Conservation (phyloP, 2,113 vertebrate genomes). For the Ptilorrhoa leucosticta region DNA sequence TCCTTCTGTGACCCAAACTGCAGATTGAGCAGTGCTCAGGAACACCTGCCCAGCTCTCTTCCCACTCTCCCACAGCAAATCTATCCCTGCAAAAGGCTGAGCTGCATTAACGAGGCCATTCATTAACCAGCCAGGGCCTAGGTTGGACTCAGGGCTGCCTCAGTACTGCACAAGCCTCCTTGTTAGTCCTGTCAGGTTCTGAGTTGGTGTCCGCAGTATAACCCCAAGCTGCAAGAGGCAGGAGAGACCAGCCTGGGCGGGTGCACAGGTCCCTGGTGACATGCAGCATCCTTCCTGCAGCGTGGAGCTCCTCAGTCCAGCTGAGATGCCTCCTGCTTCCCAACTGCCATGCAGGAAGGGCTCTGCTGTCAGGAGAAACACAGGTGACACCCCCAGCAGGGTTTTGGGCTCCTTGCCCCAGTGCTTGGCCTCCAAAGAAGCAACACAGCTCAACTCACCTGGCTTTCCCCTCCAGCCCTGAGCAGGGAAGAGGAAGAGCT, state of each 20-base stretch:
- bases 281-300: not conserved
- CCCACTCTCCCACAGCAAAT: not conserved
- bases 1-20: not conserved
- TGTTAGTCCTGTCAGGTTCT: not conserved
- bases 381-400: not conserved
- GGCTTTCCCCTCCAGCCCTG: not conserved
- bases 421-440: not conserved
- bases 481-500: not conserved
- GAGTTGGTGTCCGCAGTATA: not conserved
- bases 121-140: not conserved
- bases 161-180: not conserved
- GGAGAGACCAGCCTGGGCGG: rapidly evolving
- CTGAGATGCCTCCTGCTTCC: not conserved
- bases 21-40: rapidly evolving
- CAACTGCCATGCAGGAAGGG: rapidly evolving
- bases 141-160: not conserved
- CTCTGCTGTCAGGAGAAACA: not conserved
- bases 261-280: rapidly evolving
- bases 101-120: rapidly evolving
- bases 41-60: not conserved
- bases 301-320: not conserved
- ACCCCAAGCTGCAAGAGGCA: not conserved
- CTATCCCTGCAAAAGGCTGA: not conserved
- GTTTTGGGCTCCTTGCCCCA: not conserved
- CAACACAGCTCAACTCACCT: not conserved